Evolutionary conservation across 2,113 vertebrate species (phyloP), one percentile per base, ranked within the genome.

Genomic region (Limnothrissa miodon): DNA sequence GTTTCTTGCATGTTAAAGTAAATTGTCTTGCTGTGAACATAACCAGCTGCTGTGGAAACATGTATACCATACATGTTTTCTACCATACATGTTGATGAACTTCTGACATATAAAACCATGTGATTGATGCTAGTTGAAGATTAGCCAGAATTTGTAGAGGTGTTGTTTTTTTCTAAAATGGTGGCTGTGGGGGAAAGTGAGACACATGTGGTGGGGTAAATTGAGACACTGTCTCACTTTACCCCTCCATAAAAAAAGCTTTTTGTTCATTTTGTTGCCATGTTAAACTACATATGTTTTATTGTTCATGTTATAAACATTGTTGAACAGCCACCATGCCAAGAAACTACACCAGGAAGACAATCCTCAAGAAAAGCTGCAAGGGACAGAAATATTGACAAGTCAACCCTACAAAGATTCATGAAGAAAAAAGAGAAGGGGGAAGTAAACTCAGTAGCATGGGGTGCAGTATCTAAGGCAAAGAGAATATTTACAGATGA

Each of bases 351-450:
- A 62, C 4, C 23, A 25, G 59, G 59, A 62, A 62, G 59, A 62
- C 59, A 62, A 62, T 81, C 51, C 19, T 25, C 59, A 36, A 62
- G 51, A 59, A 46, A 21, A 81, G 80, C 53, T 56, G 80, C 51
- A 53, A 81, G 23, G 80, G 36, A 62, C 1, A 81, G 53, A 62
- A 81, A 62, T 53, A 81, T 81, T 59, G 51, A 62, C 11, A 81
- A 81, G 80, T 42, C 36, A 53, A 81, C 51, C 80, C 51, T 81
- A 23, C 29, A 44, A 56, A 62, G 53, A 59, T 62, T 81, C 23
- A 81, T 81, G 21, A 81, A 62, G 48, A 62, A 81, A 81, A 81
- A 81, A 59, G 21, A 56, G 53, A 56, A 56, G 29, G 59, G 59
- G n/a, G 59, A 62, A 25, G 80, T 81, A 39, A 62, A 59, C 59